Conservation (phyloP, 2,888 invertebrate species). For the Germaria angustata region DNA sequence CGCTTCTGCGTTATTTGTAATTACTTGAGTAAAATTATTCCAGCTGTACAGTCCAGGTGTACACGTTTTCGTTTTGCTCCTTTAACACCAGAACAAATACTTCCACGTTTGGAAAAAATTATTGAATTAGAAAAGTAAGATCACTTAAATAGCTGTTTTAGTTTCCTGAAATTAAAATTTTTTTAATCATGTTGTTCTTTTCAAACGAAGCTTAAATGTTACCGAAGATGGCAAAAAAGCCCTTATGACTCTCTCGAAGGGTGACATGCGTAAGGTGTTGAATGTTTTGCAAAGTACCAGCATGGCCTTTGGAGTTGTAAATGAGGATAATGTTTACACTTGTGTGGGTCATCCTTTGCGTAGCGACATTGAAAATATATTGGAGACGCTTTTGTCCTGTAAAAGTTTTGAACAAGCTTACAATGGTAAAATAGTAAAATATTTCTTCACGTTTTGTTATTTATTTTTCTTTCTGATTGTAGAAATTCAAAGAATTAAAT, state of each 20-base stretch:
- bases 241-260: slow-evolving; percentile 92
- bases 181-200: slow-evolving; percentile 26
- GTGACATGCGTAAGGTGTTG: slow-evolving; percentile 98
- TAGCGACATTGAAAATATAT: slow-evolving; percentile 91
- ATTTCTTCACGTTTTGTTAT: too few species aligned
- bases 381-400: slow-evolving; percentile 86
- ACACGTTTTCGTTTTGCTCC: slow-evolving; percentile 98
- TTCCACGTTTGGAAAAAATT: slow-evolving; percentile 92
- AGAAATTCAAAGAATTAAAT: slow-evolving; percentile 91
- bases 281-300: slow-evolving; percentile 98
- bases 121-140: slow-evolving; percentile 89
- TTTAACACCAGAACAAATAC: slow-evolving; percentile 89
- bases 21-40: slow-evolving; percentile 98
- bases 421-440: slow-evolving; percentile 71
- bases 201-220: slow-evolving; percentile 85
- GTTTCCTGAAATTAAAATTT: neutral
- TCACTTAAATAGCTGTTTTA: too few species aligned
- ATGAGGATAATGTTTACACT: slow-evolving; percentile 93
- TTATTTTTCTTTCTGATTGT: slow-evolving; percentile 3
- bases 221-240: slow-evolving; percentile 94
- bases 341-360: slow-evolving; percentile 98
- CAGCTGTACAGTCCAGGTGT: slow-evolving; percentile 98
- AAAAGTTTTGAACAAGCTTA: slow-evolving; percentile 75
- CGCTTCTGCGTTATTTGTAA: slow-evolving; percentile 99
- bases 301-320: slow-evolving; percentile 93